Evolutionary conservation across 1,140 invertebrate genomes (phyloP).

Genomic region (Zaprionus tsacasi): DNA sequence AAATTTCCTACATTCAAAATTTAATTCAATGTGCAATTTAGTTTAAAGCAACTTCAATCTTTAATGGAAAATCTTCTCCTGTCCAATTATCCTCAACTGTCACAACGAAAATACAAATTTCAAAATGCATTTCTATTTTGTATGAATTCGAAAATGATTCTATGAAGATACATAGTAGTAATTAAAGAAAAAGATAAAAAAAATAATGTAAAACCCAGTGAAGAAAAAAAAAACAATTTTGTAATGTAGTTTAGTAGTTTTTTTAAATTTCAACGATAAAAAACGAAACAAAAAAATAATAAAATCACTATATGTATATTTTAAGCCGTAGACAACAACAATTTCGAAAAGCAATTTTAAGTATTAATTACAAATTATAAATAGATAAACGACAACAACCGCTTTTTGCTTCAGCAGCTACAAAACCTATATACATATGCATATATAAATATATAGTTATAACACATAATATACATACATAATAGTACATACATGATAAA

Average conservation of each 20-base stretch:
- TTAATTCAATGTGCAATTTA: slow-evolving; percentile 81
- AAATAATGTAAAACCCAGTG: slow-evolving; percentile 36
- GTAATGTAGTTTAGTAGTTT: slow-evolving; percentile 55
- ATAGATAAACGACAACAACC: slow-evolving; percentile 59
- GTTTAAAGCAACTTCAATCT: slow-evolving; percentile 61
- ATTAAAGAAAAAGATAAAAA: slow-evolving; percentile 11
- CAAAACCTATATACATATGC: slow-evolving; percentile 46
- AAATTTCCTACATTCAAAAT: slow-evolving; percentile 75
- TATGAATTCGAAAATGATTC: slow-evolving; percentile 25
- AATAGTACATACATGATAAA: slow-evolving; percentile 40
- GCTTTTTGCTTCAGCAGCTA: slow-evolving; percentile 68
- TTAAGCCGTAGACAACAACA: slow-evolving; percentile 61
- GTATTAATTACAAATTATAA: slow-evolving; percentile 72
- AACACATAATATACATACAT: slow-evolving; percentile 43
- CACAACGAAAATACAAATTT: slow-evolving; percentile 49
- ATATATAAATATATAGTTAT: slow-evolving; percentile 37
- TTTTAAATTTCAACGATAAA: slow-evolving; percentile 36
- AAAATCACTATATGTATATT: slow-evolving; percentile 33
- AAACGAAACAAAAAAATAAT: slow-evolving; percentile 21
- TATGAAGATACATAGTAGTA: slow-evolving; percentile 13
- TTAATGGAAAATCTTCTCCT: slow-evolving; percentile 26
- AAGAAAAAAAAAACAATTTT: slow-evolving; percentile 42
- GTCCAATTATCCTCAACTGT: slow-evolving; percentile 29
- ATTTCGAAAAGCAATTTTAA: slow-evolving; percentile 79
- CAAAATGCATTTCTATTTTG: slow-evolving; percentile 48